Evolutionary conservation across 2,888 invertebrate genomes (phyloP), one percentile per base, ranked within the genome.

Genomic region (Apamea epomidion): DNA sequence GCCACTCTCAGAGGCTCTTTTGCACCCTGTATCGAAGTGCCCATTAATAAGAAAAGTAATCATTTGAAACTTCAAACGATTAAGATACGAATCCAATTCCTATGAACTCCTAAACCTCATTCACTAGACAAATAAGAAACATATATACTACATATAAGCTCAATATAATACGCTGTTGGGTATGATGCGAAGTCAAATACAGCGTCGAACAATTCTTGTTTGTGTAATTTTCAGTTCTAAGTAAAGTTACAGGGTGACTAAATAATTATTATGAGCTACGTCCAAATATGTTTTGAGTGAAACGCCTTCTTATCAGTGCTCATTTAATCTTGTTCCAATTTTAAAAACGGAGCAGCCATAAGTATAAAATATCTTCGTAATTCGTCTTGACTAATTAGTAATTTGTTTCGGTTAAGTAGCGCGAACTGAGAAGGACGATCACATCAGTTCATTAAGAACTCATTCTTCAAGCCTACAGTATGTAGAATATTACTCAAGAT

Each of bases 141-240:
- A 78, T 21, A 16, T 21, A 21, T 18, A 12, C 2, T 2, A 2
- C 18, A 51, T 48, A 48, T 65, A 21, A 69, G 14, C 21, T 37
- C 45, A 25, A 69, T 42, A 29, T 7, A 29, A 64, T 75, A 42
- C 32, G 16, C 6, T 71, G 10, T 67, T 42, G 6, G 5, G 32
- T 67, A 58, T 76, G 65, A 64, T 12, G 21, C 10, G 6, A 60
- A 71, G 60, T 83, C 70, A 81, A 51, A 83, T 70, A 67, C 4
- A 60, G 48, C 29, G 32, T 60, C 14, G 21, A 48, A 71, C 32
- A 58, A 70, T 70, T 58, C 14, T 37, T 78, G 78, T 62, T 83
- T 58, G 48, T 70, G 37, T 65, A 76, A 76, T 77, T 82, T 70
- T 32, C 48, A 69, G 45, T 45, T 60, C 4, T 54, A 32, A 7